Evolutionary conservation across 2,888 invertebrate species (phyloP).

Genomic region (Tricholauxania praeusta): DNA sequence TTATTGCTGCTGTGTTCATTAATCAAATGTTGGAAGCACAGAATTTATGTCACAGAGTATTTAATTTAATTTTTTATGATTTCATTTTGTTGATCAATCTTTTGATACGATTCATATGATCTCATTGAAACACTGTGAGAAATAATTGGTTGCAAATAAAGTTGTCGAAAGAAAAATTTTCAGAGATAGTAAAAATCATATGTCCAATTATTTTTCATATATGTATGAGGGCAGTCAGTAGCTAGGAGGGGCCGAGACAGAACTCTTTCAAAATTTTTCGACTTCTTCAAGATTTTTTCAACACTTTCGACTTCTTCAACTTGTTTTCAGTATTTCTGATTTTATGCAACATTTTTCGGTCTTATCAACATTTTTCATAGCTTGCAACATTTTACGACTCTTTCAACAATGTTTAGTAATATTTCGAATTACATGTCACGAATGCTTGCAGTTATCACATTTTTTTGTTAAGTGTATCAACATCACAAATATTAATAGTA

Average conservation of each 20-base stretch:
- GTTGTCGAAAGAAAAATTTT: neutral
- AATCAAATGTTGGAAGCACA: slow-evolving; percentile 14
- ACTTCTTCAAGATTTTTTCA: too few species aligned
- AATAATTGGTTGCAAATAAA: neutral
- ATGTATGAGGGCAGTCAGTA: neutral
- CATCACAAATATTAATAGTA: too few species aligned
- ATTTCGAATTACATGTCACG: neutral
- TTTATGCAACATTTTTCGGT: neutral
- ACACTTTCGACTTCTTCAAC: too few species aligned
- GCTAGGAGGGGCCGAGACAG: too few species aligned
- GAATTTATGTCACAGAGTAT: slow-evolving; percentile 22
- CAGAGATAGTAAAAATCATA: neutral
- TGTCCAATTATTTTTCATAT: too few species aligned
- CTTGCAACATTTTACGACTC: too few species aligned
- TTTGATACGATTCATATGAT: slow-evolving; percentile 6
- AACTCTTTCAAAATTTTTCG: too few species aligned
- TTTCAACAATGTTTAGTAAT: too few species aligned
- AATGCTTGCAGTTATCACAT: neutral
- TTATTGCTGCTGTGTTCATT: slow-evolving; percentile 19
- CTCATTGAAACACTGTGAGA: slow-evolving; percentile 6
- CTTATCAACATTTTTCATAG: neutral
- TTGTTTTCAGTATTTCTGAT: too few species aligned
- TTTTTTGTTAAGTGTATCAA: too few species aligned
- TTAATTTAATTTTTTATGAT: slow-evolving; percentile 25
- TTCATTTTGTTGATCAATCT: slow-evolving; percentile 8